A percentile compares a stretch with the other conserved stretches of the same genome.
phyloP scores from a whole-genome alignment of 1,140 invertebrate genomes.

The Dryas iulia region DNA sequence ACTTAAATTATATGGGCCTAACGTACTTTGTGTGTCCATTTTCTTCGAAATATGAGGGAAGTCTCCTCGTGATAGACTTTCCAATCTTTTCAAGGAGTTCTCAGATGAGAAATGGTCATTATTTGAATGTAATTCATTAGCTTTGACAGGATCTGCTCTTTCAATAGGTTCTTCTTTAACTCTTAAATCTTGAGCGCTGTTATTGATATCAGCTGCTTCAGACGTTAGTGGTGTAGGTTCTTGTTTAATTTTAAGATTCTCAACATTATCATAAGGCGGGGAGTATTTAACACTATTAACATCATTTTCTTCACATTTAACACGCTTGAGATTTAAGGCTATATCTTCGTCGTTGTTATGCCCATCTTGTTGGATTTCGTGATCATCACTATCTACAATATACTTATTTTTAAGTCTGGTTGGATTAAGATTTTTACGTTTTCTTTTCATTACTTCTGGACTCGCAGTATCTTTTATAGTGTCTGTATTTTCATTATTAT shows the following conservation, averaged over 20 bases:
- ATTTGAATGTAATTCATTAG: conserved; percentile 29
- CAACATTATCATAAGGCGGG: conserved; percentile 29
- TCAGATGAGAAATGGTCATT: conserved; percentile 67
- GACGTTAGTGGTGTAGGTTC: conserved; percentile 49
- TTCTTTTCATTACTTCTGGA: conserved; percentile 83
- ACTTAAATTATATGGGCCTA: conserved; percentile 61
- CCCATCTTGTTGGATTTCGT: conserved; percentile 35
- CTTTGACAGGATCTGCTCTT: conserved; percentile 38
- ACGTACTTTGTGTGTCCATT: conserved; percentile 42
- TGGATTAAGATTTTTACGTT: conserved; percentile 95
- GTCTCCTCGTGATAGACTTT: conserved; percentile 89
- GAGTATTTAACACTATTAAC: conserved; percentile 25
- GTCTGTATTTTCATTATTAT: conserved; percentile 85
- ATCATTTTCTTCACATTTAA: conserved; percentile 56
- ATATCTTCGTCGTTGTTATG: conserved; percentile 43
- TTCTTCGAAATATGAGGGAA: conserved; percentile 81
- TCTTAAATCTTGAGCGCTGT: conserved; percentile 53
- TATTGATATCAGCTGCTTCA: conserved; percentile 49
- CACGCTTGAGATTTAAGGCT: conserved; percentile 66
- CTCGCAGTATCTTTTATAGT: conserved; percentile 65
- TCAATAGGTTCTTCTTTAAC: conserved; percentile 62
- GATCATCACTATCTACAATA: conserved; percentile 31
- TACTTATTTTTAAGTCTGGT: conserved; percentile 83
- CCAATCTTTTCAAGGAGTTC: conserved; percentile 89
- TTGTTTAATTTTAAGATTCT: conserved; percentile 48